Base-by-base conservation (phyloP, 2,113 vertebrate genomes). In the Odontophorus gujanensis region DNA sequence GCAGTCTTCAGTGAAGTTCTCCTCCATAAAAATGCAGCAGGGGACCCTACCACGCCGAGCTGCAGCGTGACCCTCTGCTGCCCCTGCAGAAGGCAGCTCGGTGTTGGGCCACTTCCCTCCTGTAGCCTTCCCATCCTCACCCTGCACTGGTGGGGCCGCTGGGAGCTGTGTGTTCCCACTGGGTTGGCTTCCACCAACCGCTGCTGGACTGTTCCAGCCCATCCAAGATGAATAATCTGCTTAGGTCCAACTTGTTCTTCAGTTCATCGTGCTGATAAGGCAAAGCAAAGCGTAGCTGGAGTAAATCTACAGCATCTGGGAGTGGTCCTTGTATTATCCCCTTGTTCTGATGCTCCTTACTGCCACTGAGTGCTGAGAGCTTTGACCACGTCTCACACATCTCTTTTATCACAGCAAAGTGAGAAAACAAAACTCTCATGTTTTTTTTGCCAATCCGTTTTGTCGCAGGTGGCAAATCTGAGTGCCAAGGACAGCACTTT, bases 401-500 rank as follows among this genome's bases (percentile, higher is more conserved):
- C 40, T 69, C 66, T 68, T 53, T 36, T 65, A 58, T 38, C 61
- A 14, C 10, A 48, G 63, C 3, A 20, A 20, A 43, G 40, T n/a
- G 55, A 81, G 59, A 9, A 67, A 48, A 92, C 5, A 6, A 59
- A 87, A 50, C 19, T 55, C 25, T 81, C 0, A 67, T 2, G 4
- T 6, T 11, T 9, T 9, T 50, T 87, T 28, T 81, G 3, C 62
- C 51, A 47, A 28, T 81, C n/a, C 8, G 11, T 61, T 84, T 14
- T 97, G 12, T 96, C 92, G 40, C 96, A 99, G 99, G 98, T 99
- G 96, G 99, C 99, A 55, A 99, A 98, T 20, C 73, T 99, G 93
- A 99, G 97, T 79, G 97, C 98, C 96, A 99, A 97, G 97, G 99
- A 99, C 82, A 98, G 98, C 96, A 98, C 99, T 14, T 99, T 98